A percentile compares a stretch with the other conserved stretches of the same genome.
phyloP scores from a whole-genome alignment of 1,140 invertebrate genomes.

The Leptinotarsa defecta region DNA sequence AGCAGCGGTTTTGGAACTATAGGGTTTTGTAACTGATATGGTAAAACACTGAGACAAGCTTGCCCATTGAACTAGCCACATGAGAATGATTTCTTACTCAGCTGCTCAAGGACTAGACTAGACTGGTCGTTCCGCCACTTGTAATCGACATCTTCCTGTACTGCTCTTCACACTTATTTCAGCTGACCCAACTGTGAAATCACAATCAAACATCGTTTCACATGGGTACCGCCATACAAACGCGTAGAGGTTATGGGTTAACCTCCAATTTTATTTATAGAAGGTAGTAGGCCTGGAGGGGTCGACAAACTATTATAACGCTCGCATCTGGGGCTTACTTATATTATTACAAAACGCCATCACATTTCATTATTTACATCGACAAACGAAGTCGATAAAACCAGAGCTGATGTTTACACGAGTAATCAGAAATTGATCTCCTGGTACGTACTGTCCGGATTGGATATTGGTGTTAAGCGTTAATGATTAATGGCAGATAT shows the following conservation, averaged over 20 bases:
- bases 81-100: too few species aligned
- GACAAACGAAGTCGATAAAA: neutral
- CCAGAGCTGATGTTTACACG: neutral
- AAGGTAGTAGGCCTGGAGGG: neutral
- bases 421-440: neutral
- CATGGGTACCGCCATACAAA: neutral
- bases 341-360: neutral
- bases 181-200: neutral
- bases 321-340: neutral
- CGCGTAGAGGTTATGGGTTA: neutral
- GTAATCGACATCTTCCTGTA: too few species aligned
- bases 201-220: neutral
- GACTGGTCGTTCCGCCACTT: too few species aligned
- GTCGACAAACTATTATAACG: neutral
- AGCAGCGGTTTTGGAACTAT: too few species aligned
- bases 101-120: too few species aligned
- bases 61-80: too few species aligned
- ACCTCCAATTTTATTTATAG: constrained; percentile 4
- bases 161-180: too few species aligned
- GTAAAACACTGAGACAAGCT: too few species aligned
- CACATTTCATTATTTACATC: neutral
- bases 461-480: too few species aligned
- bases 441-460: neutral
- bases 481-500: too few species aligned
- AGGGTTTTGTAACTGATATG: too few species aligned